These are phyloP conservation scores for Lycaon pictus DNA, from an alignment of 2,113 vertebrate species.

Conservation along the genomic window DNA sequence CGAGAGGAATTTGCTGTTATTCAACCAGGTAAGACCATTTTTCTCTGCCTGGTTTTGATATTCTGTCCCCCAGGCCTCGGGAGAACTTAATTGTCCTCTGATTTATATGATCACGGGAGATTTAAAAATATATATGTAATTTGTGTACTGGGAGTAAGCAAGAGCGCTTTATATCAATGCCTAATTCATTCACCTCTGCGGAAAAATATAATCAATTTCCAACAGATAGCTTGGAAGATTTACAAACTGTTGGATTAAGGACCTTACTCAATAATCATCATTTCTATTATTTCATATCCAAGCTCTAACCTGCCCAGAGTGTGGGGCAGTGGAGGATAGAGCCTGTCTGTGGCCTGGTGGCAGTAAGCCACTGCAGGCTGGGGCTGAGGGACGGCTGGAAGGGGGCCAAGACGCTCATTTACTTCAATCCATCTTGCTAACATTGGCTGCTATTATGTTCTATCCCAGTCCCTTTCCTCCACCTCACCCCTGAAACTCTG, in stretches of 20 bases:
- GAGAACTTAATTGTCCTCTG: slow-evolving; percentile 15
- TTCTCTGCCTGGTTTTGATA: background rate
- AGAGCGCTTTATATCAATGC: background rate
- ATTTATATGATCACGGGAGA: background rate
- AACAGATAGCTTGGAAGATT: slow-evolving; percentile 32
- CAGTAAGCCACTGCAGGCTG: background rate
- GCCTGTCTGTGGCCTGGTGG: background rate
- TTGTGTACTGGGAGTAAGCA: background rate
- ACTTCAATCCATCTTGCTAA: background rate
- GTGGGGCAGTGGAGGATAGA: background rate
- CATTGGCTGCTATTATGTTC: background rate
- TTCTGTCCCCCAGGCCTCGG: background rate
- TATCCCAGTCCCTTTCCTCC: fast-evolving
- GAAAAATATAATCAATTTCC: background rate
- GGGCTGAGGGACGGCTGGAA: background rate
- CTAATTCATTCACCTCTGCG: background rate
- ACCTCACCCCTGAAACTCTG: background rate
- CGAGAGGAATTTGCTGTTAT: background rate
- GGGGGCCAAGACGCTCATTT: background rate
- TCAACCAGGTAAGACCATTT: background rate
- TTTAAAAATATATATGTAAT: background rate
- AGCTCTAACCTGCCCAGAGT: background rate
- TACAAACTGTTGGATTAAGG: background rate
- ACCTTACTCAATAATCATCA: background rate
- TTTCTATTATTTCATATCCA: background rate